Conservation (phyloP, 2,113 vertebrate genomes). For the Damaliscus lunatus region DNA sequence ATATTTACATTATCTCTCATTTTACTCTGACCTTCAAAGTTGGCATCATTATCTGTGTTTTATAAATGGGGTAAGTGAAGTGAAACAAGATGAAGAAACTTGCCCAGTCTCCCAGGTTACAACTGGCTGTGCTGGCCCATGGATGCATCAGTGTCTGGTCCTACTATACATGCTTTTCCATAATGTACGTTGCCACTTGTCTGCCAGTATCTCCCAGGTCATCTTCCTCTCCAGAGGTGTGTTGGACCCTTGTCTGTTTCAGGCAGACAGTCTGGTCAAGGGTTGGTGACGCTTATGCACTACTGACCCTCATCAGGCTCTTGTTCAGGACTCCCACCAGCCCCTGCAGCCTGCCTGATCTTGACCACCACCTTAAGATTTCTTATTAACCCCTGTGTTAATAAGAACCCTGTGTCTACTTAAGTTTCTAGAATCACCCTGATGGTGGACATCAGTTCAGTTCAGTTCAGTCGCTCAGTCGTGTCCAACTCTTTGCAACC, state of each 20-base stretch:
- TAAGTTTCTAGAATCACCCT: not conserved
- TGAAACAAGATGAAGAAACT: not conserved
- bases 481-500: too few relatives aligned
- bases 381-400: not conserved
- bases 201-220: not conserved
- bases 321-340: not conserved
- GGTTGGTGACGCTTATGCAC: not conserved
- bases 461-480: too few relatives aligned
- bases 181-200: not conserved
- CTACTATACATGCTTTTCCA: not conserved
- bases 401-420: not conserved
- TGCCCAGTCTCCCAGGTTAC: not conserved
- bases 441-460: not conserved
- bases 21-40: not conserved
- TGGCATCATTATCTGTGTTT: not conserved
- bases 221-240: not conserved
- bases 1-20: not conserved
- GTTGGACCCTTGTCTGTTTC: not conserved
- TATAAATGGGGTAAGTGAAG: not conserved
- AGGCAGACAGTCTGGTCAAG: not conserved
- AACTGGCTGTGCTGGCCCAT: not conserved
- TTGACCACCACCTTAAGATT: not conserved
- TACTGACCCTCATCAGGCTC: not conserved
- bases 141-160: too few relatives aligned
- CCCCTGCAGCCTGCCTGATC: not conserved